Percentiles rank a stretch among this genome's conserved stretches.
Conservation (phyloP, 2,888 invertebrate species). For the Tenthredo scrophulariae region DNA sequence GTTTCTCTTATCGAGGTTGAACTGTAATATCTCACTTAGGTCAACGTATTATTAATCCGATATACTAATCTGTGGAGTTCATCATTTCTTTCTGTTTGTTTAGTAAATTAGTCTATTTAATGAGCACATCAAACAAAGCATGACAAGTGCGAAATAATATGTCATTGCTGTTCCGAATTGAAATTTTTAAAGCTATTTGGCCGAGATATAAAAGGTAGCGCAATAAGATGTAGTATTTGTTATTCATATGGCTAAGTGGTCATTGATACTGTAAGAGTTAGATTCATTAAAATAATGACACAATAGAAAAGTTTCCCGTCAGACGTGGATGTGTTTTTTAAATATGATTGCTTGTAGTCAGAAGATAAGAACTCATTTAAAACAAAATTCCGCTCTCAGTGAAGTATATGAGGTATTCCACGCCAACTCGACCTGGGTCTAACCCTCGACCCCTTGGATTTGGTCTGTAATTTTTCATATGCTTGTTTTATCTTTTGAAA, state of each 20-base stretch:
- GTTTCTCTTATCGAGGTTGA: too few relatives aligned
- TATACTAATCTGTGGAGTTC: background rate
- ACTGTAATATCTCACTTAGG: too few relatives aligned
- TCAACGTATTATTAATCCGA: background rate
- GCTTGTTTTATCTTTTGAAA: too few relatives aligned
- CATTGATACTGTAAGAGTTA: conserved; percentile 79
- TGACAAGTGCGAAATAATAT: too few relatives aligned
- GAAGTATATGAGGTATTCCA: too few relatives aligned
- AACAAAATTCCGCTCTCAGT: background rate
- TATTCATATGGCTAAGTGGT: conserved; percentile 75
- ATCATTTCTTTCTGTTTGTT: background rate
- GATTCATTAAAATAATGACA: conserved; percentile 26
- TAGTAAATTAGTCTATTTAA: background rate
- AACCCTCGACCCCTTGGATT: too few relatives aligned
- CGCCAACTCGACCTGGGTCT: too few relatives aligned
- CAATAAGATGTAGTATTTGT: background rate
- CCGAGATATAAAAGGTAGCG: background rate
- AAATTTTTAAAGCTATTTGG: too few relatives aligned
- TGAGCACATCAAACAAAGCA: too few relatives aligned
- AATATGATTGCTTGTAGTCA: background rate
- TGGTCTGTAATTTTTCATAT: too few relatives aligned
- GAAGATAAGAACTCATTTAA: background rate
- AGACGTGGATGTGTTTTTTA: background rate
- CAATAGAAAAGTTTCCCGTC: conserved; percentile 29
- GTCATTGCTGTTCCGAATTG: too few relatives aligned